Evolutionary conservation across 2,888 invertebrate genomes (phyloP).

Genomic region (Cremastinae sp.): DNA sequence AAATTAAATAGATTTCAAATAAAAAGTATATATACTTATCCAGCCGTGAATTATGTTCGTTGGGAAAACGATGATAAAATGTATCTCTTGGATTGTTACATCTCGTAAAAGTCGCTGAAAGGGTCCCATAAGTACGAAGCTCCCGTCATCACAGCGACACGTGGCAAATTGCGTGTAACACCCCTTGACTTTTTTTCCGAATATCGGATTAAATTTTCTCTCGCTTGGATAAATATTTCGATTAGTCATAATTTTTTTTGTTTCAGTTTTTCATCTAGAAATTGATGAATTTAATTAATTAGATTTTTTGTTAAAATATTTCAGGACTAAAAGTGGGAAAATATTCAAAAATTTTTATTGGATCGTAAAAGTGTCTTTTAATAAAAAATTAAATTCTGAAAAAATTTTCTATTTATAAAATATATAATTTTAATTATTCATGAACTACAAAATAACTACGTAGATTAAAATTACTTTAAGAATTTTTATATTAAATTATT

Average conservation of each 20-base stretch:
- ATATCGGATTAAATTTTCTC: conserved; percentile 61
- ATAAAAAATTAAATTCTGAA: too few relatives aligned
- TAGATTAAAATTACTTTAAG: too few relatives aligned
- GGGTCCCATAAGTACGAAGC: conserved; percentile 57
- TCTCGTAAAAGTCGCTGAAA: conserved; percentile 49
- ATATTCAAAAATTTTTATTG: too few relatives aligned
- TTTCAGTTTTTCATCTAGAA: conserved; percentile 4
- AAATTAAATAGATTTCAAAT: too few relatives aligned
- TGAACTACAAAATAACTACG: too few relatives aligned
- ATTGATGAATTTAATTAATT: background rate
- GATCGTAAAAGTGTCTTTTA: too few relatives aligned
- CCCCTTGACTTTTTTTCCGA: conserved; percentile 60
- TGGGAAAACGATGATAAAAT: conserved; percentile 70
- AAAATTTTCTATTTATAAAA: too few relatives aligned
- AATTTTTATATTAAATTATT: too few relatives aligned
- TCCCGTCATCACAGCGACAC: conserved; percentile 73
- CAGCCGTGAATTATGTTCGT: conserved; percentile 73
- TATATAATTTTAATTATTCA: too few relatives aligned
- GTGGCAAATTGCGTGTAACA: conserved; percentile 77
- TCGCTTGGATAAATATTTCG: conserved; percentile 53
- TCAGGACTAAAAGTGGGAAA: too few relatives aligned
- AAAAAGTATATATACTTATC: conserved; percentile 53
- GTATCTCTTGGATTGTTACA: conserved; percentile 45
- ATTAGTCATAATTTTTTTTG: background rate
- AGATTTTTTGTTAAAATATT: background rate